Percentiles rank a stretch among this genome's conserved stretches.
These are phyloP conservation scores for Callionymus lyra DNA, from an alignment of 2,113 vertebrate genomes.

Conservation along the genomic window DNA sequence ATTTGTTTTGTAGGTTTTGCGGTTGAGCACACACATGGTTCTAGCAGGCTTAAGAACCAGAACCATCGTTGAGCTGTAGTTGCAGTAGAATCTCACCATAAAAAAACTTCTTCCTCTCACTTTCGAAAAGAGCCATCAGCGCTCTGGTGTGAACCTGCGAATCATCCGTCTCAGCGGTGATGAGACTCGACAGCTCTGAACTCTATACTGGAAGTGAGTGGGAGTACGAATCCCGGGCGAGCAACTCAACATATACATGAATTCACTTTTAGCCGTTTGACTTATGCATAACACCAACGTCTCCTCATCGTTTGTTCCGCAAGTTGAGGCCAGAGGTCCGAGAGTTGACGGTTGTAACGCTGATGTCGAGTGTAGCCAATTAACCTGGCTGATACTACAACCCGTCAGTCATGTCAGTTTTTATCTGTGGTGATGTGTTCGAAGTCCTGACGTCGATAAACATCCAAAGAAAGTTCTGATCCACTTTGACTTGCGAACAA, in stretches of 20 bases:
- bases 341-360: too few relatives aligned
- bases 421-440: not conserved
- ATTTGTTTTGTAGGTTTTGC: conserved; percentile 31
- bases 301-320: too few relatives aligned
- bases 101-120: not conserved
- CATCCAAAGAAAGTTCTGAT: too few relatives aligned
- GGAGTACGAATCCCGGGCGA: conserved; percentile 6
- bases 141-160: not conserved
- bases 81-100: too few relatives aligned
- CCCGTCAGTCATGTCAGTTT: too few relatives aligned
- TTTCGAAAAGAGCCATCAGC: too few relatives aligned
- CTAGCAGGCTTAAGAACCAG: not conserved
- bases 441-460: too few relatives aligned
- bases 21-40: conserved; percentile 34
- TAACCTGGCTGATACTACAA: too few relatives aligned
- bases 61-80: conserved; percentile 1
- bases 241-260: conserved; percentile 11
- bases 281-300: not conserved
- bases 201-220: conserved; percentile 12
- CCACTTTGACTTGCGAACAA: too few relatives aligned
- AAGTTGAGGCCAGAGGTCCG: too few relatives aligned
- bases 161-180: conserved; percentile 17
- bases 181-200: conserved; percentile 23
- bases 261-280: conserved; percentile 6
- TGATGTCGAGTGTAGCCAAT: too few relatives aligned